Evolutionary conservation across 2,888 invertebrate genomes (phyloP).

Genomic region (Chelonus formosanus): DNA sequence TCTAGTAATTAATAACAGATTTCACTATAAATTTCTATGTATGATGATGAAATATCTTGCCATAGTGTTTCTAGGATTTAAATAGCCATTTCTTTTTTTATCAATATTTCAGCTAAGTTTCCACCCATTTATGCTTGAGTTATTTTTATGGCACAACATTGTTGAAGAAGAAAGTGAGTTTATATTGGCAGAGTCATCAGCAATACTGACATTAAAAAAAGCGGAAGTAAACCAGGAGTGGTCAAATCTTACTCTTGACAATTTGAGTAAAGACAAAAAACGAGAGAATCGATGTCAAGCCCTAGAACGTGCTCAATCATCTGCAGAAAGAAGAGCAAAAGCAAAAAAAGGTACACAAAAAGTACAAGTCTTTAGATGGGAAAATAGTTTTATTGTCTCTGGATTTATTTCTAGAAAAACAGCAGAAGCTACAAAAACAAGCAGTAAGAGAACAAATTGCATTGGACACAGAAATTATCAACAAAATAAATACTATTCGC

Average conservation of each 20-base stretch:
- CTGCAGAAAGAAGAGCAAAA: conserved; percentile 69
- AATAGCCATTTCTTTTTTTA: too few species aligned
- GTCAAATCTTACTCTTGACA: conserved; percentile 68
- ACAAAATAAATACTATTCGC: conserved; percentile 72
- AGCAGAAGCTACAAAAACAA: conserved; percentile 69
- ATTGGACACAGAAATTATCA: conserved; percentile 69
- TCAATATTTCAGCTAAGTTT: conserved; percentile 69
- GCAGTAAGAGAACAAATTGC: conserved; percentile 71
- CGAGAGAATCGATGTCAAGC: conserved; percentile 69
- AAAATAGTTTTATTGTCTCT: conserved; percentile 1
- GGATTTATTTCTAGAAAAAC: conserved; percentile 61
- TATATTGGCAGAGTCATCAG: conserved; percentile 70
- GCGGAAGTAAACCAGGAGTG: conserved; percentile 66
- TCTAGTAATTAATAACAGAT: neutral
- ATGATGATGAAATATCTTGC: too few species aligned
- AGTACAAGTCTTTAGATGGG: too few species aligned
- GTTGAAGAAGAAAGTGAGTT: conserved; percentile 73
- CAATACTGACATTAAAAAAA: conserved; percentile 76
- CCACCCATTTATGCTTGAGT: conserved; percentile 79
- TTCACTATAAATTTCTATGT: too few species aligned
- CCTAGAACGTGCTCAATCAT: conserved; percentile 69
- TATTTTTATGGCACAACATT: conserved; percentile 73
- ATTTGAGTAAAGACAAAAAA: conserved; percentile 70
- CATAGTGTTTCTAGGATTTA: too few species aligned
- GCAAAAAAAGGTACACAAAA: conserved; percentile 55